Evolutionary conservation across 1,140 invertebrate species (phyloP).

Genomic region (Adelges cooleyi): DNA sequence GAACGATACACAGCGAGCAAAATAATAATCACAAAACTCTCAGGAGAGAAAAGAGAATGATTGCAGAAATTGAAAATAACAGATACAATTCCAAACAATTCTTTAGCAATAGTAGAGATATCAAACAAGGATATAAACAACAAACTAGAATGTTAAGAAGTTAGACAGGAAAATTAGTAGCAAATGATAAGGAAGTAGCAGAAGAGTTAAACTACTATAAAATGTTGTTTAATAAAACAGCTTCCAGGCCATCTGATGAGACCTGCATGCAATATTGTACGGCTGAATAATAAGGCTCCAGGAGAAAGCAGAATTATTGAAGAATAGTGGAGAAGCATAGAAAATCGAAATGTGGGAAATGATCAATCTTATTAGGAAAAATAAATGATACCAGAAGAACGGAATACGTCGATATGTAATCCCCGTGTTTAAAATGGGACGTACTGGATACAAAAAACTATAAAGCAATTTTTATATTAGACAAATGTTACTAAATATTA

Average conservation of each 20-base stretch:
- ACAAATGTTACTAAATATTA: background rate
- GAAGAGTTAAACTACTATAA: too few relatives aligned
- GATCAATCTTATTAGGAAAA: too few relatives aligned
- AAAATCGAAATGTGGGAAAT: background rate
- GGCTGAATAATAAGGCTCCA: background rate
- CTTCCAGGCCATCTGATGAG: background rate
- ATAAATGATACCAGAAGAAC: background rate
- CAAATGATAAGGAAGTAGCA: too few relatives aligned
- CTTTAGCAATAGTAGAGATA: too few relatives aligned
- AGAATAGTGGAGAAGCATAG: background rate
- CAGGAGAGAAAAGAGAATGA: too few relatives aligned
- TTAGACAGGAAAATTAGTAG: too few relatives aligned
- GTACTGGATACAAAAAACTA: background rate
- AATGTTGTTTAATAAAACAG: background rate
- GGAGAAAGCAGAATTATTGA: background rate
- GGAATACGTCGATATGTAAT: background rate
- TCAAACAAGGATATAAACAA: too few relatives aligned
- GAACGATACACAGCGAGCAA: too few relatives aligned
- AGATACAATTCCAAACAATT: too few relatives aligned
- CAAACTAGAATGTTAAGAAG: too few relatives aligned
- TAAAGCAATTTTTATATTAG: background rate
- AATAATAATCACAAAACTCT: too few relatives aligned
- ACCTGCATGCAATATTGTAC: background rate
- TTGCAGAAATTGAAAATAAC: too few relatives aligned
- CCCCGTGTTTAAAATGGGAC: background rate